phyloP scores from a whole-genome alignment of 2,888 invertebrate species.

The Invenusta paracnida region DNA sequence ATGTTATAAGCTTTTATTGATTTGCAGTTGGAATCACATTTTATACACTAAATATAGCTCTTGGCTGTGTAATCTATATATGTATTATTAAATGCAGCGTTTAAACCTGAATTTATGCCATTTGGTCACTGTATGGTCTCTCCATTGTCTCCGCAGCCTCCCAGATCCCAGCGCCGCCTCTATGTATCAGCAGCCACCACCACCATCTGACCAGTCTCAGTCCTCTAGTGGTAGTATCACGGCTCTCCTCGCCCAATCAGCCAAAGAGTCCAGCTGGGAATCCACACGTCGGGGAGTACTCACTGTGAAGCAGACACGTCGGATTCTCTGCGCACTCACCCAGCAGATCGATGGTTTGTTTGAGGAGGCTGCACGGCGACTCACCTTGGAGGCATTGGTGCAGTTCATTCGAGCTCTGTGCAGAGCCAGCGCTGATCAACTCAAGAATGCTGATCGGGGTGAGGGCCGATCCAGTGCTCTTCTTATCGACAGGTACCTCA shows the following conservation, averaged over 20 bases:
- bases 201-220: too few relatives aligned
- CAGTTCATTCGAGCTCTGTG: conserved; percentile 78
- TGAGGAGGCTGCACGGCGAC: conserved; percentile 77
- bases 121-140: too few relatives aligned
- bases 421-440: conserved; percentile 76
- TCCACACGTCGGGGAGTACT: conserved; percentile 62
- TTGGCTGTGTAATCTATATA: too few relatives aligned
- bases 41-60: too few relatives aligned
- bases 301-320: conserved; percentile 72
- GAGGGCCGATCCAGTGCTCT: not conserved
- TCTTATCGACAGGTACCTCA: conserved; percentile 41
- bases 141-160: too few relatives aligned
- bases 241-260: conserved; percentile 36
- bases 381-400: conserved; percentile 77
- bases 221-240: not conserved
- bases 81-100: too few relatives aligned
- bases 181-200: too few relatives aligned
- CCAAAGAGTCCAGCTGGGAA: conserved; percentile 29
- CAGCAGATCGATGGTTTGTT: conserved; percentile 85
- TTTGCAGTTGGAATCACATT: too few relatives aligned
- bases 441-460: conserved; percentile 58
- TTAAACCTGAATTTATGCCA: too few relatives aligned
- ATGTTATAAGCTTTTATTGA: too few relatives aligned
- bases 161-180: too few relatives aligned
- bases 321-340: conserved; percentile 80